Conservation (phyloP, 2,113 vertebrate species). For the Mola mola region DNA sequence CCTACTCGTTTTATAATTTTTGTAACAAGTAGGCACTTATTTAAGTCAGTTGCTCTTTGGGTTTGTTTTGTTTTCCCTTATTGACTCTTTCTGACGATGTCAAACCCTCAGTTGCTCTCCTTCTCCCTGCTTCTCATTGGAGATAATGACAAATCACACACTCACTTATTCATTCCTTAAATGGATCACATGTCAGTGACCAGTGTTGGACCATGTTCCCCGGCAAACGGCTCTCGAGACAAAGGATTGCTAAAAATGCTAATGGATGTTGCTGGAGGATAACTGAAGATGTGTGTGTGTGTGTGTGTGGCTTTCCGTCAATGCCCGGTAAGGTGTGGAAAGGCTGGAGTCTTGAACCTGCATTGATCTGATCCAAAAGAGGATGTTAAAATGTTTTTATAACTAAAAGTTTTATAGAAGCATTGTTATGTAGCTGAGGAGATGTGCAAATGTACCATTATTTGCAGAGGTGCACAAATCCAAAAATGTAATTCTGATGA, state of each 20-base stretch:
- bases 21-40: constrained; percentile 61
- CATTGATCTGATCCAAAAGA: neutral
- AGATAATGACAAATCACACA: constrained; percentile 18
- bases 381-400: too few relatives aligned
- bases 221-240: constrained; percentile 27
- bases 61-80: neutral
- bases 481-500: too few relatives aligned
- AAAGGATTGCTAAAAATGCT: constrained; percentile 15
- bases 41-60: constrained; percentile 35
- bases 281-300: constrained; percentile 12
- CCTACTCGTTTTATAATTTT: constrained; percentile 50
- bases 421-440: too few relatives aligned
- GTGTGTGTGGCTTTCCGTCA: constrained; percentile 11
- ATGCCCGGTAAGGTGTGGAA: constrained; percentile 9
- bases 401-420: too few relatives aligned
- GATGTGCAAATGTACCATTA: too few relatives aligned
- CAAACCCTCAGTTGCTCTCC: constrained; percentile 32
- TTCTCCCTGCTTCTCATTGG: constrained; percentile 17
- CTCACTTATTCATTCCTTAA: constrained; percentile 35
- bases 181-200: constrained; percentile 26
- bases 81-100: constrained; percentile 39
- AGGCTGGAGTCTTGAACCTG: constrained; percentile 3
- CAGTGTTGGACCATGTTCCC: constrained; percentile 17
- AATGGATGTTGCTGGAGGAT: constrained; percentile 9
- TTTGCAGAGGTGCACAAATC: too few relatives aligned